These are phyloP conservation scores for Lasiurus borealis DNA, from an alignment of 2,113 vertebrate genomes.

Conservation along the genomic window DNA sequence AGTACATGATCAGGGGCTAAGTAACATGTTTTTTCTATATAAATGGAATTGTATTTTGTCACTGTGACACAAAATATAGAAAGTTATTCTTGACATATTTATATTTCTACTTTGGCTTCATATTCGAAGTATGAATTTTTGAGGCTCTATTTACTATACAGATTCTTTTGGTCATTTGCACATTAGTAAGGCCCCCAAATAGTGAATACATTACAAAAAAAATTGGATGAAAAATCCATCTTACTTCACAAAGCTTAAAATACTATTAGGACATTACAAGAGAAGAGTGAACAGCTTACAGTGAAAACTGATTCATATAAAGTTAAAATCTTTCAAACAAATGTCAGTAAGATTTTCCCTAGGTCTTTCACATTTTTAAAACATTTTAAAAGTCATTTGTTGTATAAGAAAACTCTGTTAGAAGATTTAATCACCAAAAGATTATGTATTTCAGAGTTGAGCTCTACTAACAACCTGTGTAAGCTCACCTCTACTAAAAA, in stretches of 20 bases:
- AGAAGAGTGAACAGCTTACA: not conserved
- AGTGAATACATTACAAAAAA: not conserved
- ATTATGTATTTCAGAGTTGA: not conserved
- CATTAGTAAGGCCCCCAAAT: not conserved
- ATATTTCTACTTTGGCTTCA: conserved; percentile 42
- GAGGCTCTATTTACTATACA: not conserved
- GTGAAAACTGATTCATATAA: conserved; percentile 32
- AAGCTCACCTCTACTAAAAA: not conserved
- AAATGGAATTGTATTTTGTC: conserved; percentile 54
- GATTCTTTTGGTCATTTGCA: not conserved
- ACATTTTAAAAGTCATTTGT: not conserved
- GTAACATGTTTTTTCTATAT: not conserved
- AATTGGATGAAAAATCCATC: not conserved
- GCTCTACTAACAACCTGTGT: not conserved
- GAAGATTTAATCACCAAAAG: conserved; percentile 10
- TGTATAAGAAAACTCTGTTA: too few species aligned
- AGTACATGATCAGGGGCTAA: not conserved
- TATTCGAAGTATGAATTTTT: conserved; percentile 36
- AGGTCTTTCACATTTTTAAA: conserved; percentile 39
- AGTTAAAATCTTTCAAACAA: conserved; percentile 25
- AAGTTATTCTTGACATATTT: not conserved
- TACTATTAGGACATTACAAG: not conserved
- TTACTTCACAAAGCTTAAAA: not conserved
- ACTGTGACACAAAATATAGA: conserved; percentile 28
- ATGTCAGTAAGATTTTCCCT: not conserved